A percentile compares a stretch with the other conserved stretches of the same genome.
These are phyloP conservation scores for Delphinus delphis DNA, from an alignment of 2,113 vertebrate genomes.

Conservation along the genomic window DNA sequence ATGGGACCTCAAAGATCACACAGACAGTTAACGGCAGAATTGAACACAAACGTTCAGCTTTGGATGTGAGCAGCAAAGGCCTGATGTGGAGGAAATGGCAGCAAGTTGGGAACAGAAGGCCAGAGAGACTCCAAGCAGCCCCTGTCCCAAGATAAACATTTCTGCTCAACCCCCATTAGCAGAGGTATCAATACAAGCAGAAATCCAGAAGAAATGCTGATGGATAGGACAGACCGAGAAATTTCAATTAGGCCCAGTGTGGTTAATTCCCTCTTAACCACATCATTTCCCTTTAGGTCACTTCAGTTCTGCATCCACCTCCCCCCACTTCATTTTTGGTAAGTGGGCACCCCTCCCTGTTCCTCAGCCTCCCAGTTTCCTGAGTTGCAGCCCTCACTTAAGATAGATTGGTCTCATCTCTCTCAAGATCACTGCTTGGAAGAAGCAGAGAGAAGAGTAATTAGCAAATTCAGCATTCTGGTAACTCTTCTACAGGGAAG, in stretches of 20 bases:
- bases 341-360: background rate
- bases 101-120: background rate
- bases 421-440: slow-evolving; percentile 7
- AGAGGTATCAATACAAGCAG: background rate
- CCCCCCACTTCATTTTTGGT: background rate
- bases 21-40: background rate
- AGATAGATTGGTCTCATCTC: background rate
- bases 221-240: slow-evolving; percentile 28
- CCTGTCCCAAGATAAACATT: background rate
- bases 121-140: background rate
- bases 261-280: background rate
- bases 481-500: slow-evolving; percentile 5
- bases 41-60: background rate
- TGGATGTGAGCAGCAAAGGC: background rate
- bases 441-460: slow-evolving; percentile 8
- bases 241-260: slow-evolving; percentile 5
- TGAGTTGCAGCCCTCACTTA: background rate
- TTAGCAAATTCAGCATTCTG: slow-evolving; percentile 46
- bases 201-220: slow-evolving; percentile 41
- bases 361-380: background rate
- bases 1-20: background rate
- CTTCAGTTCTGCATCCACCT: background rate
- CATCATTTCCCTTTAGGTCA: background rate
- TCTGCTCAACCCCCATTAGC: background rate
- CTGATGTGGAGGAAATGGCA: background rate